Percentiles rank a stretch among this genome's conserved stretches.
phyloP scores from a whole-genome alignment of 1,140 invertebrate species.

The Drosophila chauvacae region DNA sequence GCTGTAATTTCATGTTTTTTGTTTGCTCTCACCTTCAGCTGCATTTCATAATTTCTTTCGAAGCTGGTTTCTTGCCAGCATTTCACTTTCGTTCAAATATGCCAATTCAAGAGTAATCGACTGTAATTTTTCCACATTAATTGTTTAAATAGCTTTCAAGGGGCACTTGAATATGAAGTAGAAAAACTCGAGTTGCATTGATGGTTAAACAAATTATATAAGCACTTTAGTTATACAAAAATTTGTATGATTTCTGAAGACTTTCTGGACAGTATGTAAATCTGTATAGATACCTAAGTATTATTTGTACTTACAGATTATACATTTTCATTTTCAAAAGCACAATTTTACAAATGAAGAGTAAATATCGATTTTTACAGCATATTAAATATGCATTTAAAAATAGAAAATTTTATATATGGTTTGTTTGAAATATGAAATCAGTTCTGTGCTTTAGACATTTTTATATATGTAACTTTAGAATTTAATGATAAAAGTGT shows the following conservation, averaged over 20 bases:
- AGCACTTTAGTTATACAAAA: not conserved
- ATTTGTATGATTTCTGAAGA: not conserved
- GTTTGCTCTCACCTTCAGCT: not conserved
- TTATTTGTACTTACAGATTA: too few species aligned
- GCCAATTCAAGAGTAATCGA: slow-evolving; percentile 1
- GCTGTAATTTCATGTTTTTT: not conserved
- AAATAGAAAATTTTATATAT: too few species aligned
- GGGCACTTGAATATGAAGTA: not conserved
- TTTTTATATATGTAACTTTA: too few species aligned
- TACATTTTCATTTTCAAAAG: too few species aligned
- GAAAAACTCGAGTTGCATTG: not conserved
- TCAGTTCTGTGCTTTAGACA: too few species aligned
- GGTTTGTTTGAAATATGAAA: too few species aligned
- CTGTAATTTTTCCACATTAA: not conserved
- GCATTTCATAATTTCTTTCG: not conserved
- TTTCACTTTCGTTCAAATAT: slow-evolving; percentile 9
- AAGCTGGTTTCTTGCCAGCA: not conserved
- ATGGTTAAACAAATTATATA: not conserved
- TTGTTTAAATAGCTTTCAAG: slow-evolving; percentile 1
- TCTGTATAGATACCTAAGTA: too few species aligned
- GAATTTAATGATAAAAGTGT: too few species aligned
- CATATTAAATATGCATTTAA: too few species aligned
- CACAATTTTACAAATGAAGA: too few species aligned
- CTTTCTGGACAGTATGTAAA: too few species aligned
- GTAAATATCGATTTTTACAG: too few species aligned